Conservation (phyloP, 2,888 invertebrate genomes). For the Rapana venosa region DNA sequence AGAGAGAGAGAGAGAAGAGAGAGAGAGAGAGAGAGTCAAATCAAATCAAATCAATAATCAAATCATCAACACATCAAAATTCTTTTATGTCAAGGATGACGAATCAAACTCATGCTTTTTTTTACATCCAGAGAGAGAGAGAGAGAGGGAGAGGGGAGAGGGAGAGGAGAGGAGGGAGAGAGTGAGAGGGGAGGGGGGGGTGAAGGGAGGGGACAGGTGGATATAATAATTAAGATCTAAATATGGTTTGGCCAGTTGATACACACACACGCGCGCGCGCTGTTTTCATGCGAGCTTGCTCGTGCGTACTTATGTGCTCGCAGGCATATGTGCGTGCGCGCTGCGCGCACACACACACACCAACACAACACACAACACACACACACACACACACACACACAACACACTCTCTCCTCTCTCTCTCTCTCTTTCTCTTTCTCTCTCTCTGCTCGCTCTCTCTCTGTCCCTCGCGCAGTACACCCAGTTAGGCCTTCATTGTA, state of each 20-base stretch:
- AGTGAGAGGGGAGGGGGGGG: no score
- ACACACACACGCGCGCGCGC: not conserved
- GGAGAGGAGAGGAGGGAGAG: not conserved
- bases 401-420: not conserved
- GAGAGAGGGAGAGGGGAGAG: not conserved
- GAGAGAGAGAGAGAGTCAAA: not conserved
- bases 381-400: conserved; percentile 23
- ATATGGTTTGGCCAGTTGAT: not conserved
- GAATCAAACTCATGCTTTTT: not conserved
- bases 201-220: no score
- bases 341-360: not conserved
- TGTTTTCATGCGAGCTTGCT: not conserved
- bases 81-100: not conserved
- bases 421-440: not conserved
- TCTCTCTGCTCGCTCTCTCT: not conserved
- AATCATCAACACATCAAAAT: not conserved
- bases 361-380: not conserved
- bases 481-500: not conserved
- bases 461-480: not conserved
- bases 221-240: no score
- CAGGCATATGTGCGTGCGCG: not conserved
- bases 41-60: not conserved
- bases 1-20: not conserved
- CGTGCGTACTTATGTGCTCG: not conserved
- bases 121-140: not conserved